Evolutionary conservation across 2,113 vertebrate genomes (phyloP).

Genomic region (Cebidichthys violaceus): DNA sequence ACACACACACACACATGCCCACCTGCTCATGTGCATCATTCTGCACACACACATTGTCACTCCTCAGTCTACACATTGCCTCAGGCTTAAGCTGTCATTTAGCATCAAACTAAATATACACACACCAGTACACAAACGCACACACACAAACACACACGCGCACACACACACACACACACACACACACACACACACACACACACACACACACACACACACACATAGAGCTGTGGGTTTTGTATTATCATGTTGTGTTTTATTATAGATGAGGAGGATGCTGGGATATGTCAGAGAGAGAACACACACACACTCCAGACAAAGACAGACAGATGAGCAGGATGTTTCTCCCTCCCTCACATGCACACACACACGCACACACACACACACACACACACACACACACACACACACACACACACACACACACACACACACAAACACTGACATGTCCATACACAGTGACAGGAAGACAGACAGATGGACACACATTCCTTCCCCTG

Average conservation of each 20-base stretch:
- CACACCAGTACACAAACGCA: slow-evolving; percentile 6
- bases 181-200: slow-evolving; percentile 9
- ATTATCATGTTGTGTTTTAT: slow-evolving; percentile 70
- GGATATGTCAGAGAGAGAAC: slow-evolving; percentile 58
- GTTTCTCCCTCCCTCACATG: background rate
- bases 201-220: slow-evolving; percentile 30
- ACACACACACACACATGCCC: background rate
- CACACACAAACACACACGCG: slow-evolving; percentile 24
- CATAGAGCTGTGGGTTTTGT: slow-evolving; percentile 47
- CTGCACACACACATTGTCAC: slow-evolving; percentile 24
- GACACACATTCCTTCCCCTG: slow-evolving; percentile 31
- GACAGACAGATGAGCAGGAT: slow-evolving; percentile 24
- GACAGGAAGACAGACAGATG: slow-evolving; percentile 30
- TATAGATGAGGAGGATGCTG: slow-evolving; percentile 71
- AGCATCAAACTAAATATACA: slow-evolving; percentile 38
- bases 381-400: slow-evolving; percentile 11
- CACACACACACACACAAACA: slow-evolving; percentile 6
- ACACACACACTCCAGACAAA: slow-evolving; percentile 32
- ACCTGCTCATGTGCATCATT: slow-evolving; percentile 36
- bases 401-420: background rate
- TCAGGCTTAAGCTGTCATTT: slow-evolving; percentile 68
- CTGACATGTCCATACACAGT: slow-evolving; percentile 22
- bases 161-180: slow-evolving; percentile 24
- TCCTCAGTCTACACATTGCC: slow-evolving; percentile 46
- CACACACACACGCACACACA: slow-evolving; percentile 3